Evolutionary conservation across 2,797 vertebrate species (phyloP).

Genomic region (Lacerta viridis): DNA sequence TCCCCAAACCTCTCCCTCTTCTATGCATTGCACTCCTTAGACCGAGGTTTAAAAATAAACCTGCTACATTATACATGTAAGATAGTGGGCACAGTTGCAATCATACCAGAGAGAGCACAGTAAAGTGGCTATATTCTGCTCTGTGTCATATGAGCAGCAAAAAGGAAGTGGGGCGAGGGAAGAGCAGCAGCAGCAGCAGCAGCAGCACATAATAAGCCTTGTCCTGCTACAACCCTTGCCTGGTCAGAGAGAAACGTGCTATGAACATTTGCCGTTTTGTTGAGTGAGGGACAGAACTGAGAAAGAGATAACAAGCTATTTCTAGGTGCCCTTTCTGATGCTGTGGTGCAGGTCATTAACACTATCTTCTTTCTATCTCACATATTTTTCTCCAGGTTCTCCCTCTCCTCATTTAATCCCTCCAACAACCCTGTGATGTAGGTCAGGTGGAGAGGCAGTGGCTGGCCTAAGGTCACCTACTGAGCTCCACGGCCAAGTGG

Average conservation of each 20-base stretch:
- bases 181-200: neutral
- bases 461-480: no score
- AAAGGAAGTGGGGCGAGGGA: neutral
- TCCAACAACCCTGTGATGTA: no score
- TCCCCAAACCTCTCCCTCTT: neutral
- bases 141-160: neutral
- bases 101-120: neutral
- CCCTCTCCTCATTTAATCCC: no score
- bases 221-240: neutral
- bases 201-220: neutral
- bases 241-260: neutral
- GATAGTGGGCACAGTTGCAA: neutral
- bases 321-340: neutral
- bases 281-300: neutral
- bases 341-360: neutral
- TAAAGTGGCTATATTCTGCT: neutral
- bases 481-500: no score
- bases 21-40: neutral
- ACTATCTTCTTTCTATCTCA: neutral
- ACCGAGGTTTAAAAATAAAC: constrained; percentile 16
- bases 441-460: no score
- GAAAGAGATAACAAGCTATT: neutral
- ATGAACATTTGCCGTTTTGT: constrained; percentile 1
- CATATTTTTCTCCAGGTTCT: no score
- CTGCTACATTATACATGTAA: neutral